Percentiles rank a stretch among this genome's conserved stretches.
These are phyloP conservation scores for Albula goreensis DNA, from an alignment of 2,113 vertebrate genomes.

Conservation along the genomic window DNA sequence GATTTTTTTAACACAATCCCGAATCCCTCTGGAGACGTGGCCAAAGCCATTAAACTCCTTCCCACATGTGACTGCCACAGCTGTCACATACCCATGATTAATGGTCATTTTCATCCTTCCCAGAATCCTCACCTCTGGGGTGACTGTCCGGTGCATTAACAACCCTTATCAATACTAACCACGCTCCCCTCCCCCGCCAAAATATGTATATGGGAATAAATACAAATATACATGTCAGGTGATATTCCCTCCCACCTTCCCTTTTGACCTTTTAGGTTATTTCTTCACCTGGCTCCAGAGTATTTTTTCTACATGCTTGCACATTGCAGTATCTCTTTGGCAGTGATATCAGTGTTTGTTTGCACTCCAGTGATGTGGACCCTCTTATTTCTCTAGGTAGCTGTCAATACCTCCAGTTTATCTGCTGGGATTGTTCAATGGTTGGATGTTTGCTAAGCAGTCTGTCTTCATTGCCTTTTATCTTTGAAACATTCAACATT, in stretches of 20 bases:
- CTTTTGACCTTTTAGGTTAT: not conserved
- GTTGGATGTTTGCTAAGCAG: not conserved
- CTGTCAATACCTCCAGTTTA: not conserved
- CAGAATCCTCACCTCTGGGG: constrained; percentile 29
- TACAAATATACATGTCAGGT: too few species aligned
- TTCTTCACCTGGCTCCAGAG: not conserved
- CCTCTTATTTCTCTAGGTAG: not conserved
- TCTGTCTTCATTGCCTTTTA: not conserved
- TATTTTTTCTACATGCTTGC: not conserved
- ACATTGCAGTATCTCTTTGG: not conserved
- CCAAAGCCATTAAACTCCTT: constrained; percentile 39
- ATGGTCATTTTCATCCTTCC: constrained; percentile 33
- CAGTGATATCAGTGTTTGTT: not conserved
- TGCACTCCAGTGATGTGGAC: not conserved
- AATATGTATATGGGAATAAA: not conserved
- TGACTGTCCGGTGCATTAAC: constrained; percentile 17
- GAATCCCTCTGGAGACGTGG: constrained; percentile 33
- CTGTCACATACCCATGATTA: constrained; percentile 35
- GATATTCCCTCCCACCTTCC: constrained; percentile 61
- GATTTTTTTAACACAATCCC: constrained; percentile 32
- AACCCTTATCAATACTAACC: constrained; percentile 23
- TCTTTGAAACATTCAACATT: constrained; percentile 1
- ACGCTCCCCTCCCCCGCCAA: not conserved
- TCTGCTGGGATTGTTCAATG: constrained; percentile 2
- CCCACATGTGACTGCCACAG: constrained; percentile 40